Base-by-base conservation (phyloP, 2,888 invertebrate species). In the Phaonia tiefii region DNA sequence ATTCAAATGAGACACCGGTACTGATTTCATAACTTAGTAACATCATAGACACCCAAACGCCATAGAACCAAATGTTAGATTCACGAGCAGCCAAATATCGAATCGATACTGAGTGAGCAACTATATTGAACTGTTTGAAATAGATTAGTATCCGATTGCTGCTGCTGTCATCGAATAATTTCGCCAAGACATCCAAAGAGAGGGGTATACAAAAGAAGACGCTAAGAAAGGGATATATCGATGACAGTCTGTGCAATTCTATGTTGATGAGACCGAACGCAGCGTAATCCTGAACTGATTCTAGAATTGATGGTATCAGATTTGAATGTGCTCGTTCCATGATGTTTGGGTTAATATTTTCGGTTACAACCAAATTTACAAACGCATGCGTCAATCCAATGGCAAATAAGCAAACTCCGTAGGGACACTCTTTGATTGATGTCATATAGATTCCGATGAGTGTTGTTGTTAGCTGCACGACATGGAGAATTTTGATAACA, bases 51-150 rank as follows among this genome's bases (percentile, higher is more conserved):
- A 71, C 49, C 67, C 67, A 71, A 75, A 75, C 25, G n/a, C 66
- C 46, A 13, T 66, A n/a, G 44, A 79, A 75, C 79, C 79, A 79
- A 63, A 75, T 67, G 67, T 79, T 79, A 1, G 67, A 54, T 72
- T 79, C 67, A 75, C 37, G 31, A n/a, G 17, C 42, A 1, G 71
- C 75, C 39, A 79, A 65, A 56, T 56, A 39, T 49, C 56, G 56
- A 71, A 79, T 79, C 15, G 79, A 79, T 17, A 70, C 46, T 11
- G 79, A 70, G 63, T 79, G 58, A 46, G 56, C 37, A 4, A 72
- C 20, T 25, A 67, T 67, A 39, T 75, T 79, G 2, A 72, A 22
- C 37, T 67, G 71, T 67, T 79, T 79, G 11, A 75, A 25, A 67
- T 60, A 46, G 25, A 51, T 11, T 11, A 75, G 25, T 0, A 63